Evolutionary conservation across 1,140 invertebrate genomes (phyloP).

Genomic region (Eueides isabella): DNA sequence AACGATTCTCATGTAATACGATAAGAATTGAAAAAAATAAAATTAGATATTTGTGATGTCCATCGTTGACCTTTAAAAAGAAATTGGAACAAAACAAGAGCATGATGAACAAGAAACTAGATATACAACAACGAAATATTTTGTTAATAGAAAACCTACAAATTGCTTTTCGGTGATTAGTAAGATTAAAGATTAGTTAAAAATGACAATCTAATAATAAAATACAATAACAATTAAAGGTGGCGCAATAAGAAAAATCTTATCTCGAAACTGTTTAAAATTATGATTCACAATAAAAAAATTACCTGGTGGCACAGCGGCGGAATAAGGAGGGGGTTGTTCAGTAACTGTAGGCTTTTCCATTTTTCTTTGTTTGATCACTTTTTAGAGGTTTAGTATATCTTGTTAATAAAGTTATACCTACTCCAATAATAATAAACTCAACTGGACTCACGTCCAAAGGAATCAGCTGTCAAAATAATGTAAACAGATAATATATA

Average conservation of each 20-base stretch:
- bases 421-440: constrained; percentile 18
- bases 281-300: constrained; percentile 51
- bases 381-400: constrained; percentile 18
- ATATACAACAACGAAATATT: background rate
- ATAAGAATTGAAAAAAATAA: background rate
- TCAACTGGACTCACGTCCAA: background rate
- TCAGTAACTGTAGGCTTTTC: constrained; percentile 69
- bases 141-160: background rate
- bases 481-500: background rate
- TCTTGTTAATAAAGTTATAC: background rate
- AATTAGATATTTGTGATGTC: background rate
- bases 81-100: background rate
- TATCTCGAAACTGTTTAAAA: constrained; percentile 37
- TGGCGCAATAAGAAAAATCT: constrained; percentile 39
- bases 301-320: constrained; percentile 59
- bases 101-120: background rate
- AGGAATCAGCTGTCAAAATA: constrained; percentile 24
- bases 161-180: background rate
- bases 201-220: background rate
- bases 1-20: background rate
- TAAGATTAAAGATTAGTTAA: background rate
- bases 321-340: constrained; percentile 67
- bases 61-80: background rate
- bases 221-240: constrained; percentile 10
- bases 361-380: constrained; percentile 49